Conservation (phyloP, 1,140 invertebrate species). For the Drepana arcuata region DNA sequence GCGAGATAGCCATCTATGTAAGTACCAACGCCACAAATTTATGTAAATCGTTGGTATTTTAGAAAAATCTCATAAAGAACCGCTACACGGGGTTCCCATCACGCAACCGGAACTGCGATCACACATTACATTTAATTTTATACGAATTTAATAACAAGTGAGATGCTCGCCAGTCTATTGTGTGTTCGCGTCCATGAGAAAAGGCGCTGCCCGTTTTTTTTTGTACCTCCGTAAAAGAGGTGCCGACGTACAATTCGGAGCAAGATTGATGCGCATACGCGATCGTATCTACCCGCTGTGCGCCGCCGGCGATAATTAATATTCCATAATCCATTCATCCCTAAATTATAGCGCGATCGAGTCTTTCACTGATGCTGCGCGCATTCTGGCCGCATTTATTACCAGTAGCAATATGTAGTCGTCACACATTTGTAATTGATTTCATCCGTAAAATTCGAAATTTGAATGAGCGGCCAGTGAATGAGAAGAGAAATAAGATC, state of each 20-base stretch:
- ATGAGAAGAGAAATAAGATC: slow-evolving; percentile 60
- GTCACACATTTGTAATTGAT: slow-evolving; percentile 58
- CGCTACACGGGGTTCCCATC: slow-evolving; percentile 56
- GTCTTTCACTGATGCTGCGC: slow-evolving; percentile 34
- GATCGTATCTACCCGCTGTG: slow-evolving; percentile 53
- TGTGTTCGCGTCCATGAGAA: slow-evolving; percentile 54
- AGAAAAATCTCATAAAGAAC: slow-evolving; percentile 39
- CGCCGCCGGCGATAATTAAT: slow-evolving; percentile 50
- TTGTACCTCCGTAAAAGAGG: slow-evolving; percentile 62
- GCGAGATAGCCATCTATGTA: slow-evolving; percentile 11
- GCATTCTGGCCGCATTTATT: slow-evolving; percentile 20
- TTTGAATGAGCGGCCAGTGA: slow-evolving; percentile 59
- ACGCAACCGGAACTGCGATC: slow-evolving; percentile 63
- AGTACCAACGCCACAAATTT: slow-evolving; percentile 12
- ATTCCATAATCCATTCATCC: slow-evolving; percentile 62
- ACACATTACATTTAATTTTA: slow-evolving; percentile 71
- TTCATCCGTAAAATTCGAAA: slow-evolving; percentile 53
- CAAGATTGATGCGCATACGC: slow-evolving; percentile 59
- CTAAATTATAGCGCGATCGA: slow-evolving; percentile 19
- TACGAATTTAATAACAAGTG: slow-evolving; percentile 71
- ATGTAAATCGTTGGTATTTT: slow-evolving; percentile 18
- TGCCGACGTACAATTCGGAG: slow-evolving; percentile 56
- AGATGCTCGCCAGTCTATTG: slow-evolving; percentile 50
- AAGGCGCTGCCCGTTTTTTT: slow-evolving; percentile 47
- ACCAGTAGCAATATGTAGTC: slow-evolving; percentile 51